A percentile compares a stretch with the other conserved stretches of the same genome.
phyloP scores from a whole-genome alignment of 2,888 invertebrate genomes.

The Latheticus oryzae region DNA sequence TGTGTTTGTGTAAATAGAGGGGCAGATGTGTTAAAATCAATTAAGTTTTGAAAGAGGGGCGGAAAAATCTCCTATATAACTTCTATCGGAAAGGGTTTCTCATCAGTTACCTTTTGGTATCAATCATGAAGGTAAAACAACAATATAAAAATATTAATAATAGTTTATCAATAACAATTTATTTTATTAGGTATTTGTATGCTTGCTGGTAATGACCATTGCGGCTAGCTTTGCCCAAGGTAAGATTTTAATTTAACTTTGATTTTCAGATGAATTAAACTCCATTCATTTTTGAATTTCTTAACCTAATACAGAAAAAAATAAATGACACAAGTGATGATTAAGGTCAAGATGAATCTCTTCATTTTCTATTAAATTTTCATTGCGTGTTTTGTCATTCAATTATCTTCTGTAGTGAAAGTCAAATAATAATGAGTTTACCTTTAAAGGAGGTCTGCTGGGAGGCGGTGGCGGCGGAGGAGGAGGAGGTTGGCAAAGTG shows the following conservation, averaged over 20 bases:
- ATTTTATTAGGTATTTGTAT: constrained; percentile 29
- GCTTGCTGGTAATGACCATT: constrained; percentile 10
- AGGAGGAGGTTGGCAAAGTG: constrained; percentile 12
- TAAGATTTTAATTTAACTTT: not conserved
- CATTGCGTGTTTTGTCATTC: not conserved
- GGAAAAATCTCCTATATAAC: constrained; percentile 29
- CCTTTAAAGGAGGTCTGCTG: constrained; percentile 6
- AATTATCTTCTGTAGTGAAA: constrained; percentile 4
- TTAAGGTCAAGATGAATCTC: too few relatives aligned
- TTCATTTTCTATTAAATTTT: too few relatives aligned
- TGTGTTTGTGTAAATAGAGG: constrained; percentile 31
- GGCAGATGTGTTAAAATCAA: constrained; percentile 33
- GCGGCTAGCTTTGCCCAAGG: constrained; percentile 26
- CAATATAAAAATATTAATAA: constrained; percentile 2
- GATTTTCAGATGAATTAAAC: not conserved
- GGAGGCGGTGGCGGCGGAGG: constrained; percentile 15
- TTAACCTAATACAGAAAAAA: too few relatives aligned
- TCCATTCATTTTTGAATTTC: too few relatives aligned
- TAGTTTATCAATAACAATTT: constrained; percentile 12
- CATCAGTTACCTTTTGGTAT: constrained; percentile 30
- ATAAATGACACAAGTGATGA: too few relatives aligned
- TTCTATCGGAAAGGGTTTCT: constrained; percentile 3
- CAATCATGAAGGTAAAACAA: constrained; percentile 35
- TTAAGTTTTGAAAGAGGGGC: constrained; percentile 30
- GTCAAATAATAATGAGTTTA: not conserved